phyloP scores from a whole-genome alignment of 1,140 invertebrate genomes.

The Drosophila ironensis region DNA sequence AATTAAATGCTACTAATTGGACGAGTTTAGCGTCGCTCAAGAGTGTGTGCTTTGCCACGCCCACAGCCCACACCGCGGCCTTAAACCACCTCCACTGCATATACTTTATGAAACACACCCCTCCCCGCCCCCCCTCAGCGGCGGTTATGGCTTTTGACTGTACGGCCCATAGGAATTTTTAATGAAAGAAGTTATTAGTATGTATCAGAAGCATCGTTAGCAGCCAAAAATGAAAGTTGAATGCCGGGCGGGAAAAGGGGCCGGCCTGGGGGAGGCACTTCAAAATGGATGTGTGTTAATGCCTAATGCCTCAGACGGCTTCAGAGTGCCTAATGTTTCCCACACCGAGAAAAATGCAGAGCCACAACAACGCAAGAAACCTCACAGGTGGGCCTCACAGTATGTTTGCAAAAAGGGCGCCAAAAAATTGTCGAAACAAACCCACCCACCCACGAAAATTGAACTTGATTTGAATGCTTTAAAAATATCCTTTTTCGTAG shows the following conservation, averaged over 20 bases:
- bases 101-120: not conserved
- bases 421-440: too few species aligned
- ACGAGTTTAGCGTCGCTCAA: constrained; percentile 76
- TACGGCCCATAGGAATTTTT: constrained; percentile 67
- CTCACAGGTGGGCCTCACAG: too few species aligned
- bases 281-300: constrained; percentile 17
- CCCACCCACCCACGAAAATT: too few species aligned
- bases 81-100: not conserved
- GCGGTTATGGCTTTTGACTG: constrained; percentile 52
- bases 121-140: not conserved
- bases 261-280: not conserved
- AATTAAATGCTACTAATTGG: constrained; percentile 80
- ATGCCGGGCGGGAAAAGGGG: constrained; percentile 7
- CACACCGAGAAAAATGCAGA: too few species aligned
- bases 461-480: too few species aligned
- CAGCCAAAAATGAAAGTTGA: constrained; percentile 67
- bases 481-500: too few species aligned
- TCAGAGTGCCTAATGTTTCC: too few species aligned
- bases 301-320: constrained; percentile 4
- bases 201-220: constrained; percentile 74
- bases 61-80: not conserved
- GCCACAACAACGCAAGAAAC: too few species aligned
- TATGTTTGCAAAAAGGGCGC: too few species aligned
- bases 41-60: constrained; percentile 56
- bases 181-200: constrained; percentile 79